Conservation (phyloP, 2,113 vertebrate species). For the Bothrops jararaca region DNA sequence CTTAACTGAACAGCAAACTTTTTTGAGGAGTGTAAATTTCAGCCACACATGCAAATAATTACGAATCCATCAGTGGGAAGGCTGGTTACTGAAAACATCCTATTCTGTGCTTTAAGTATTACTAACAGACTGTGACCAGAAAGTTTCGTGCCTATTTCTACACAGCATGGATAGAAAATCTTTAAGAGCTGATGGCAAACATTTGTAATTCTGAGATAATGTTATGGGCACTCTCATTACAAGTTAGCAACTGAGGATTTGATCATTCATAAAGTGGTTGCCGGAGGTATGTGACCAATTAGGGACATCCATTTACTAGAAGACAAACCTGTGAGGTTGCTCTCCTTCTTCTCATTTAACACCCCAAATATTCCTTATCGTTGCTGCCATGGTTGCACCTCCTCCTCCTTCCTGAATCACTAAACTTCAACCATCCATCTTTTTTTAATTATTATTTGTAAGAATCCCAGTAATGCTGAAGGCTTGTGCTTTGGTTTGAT, state of each 20-base stretch:
- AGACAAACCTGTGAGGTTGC: neutral
- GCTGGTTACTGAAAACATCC: neutral
- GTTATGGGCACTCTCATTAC: neutral
- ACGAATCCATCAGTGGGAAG: neutral
- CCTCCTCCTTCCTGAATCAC: neutral
- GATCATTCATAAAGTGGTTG: neutral
- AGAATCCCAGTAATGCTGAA: neutral
- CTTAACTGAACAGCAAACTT: neutral
- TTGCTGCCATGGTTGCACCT: neutral
- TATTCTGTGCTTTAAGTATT: neutral
- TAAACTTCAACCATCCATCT: neutral
- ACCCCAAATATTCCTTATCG: neutral
- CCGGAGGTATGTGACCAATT: neutral
- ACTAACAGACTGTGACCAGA: neutral
- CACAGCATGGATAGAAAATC: neutral
- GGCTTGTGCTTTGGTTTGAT: neutral
- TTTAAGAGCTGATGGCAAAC: neutral
- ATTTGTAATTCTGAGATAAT: neutral
- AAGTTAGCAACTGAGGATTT: neutral
- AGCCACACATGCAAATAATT: neutral
- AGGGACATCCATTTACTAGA: neutral
- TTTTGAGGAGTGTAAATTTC: neutral
- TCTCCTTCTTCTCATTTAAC: neutral
- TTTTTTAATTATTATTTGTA: neutral
- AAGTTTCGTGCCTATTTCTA: neutral